Base-by-base conservation (phyloP, 2,888 invertebrate genomes). In the Apoda limacodes region DNA sequence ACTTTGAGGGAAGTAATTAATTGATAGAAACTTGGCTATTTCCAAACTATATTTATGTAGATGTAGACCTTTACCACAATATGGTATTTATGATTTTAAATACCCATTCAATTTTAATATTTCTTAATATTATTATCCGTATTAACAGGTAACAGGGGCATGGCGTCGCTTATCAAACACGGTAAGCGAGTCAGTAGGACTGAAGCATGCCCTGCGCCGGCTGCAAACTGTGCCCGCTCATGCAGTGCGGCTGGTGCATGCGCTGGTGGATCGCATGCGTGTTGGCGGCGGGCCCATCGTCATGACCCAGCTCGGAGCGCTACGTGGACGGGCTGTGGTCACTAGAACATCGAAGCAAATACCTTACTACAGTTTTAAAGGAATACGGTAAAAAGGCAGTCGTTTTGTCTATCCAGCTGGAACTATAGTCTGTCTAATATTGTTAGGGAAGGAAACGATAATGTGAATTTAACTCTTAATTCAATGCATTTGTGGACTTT, bases 251-350 rank as follows among this genome's bases (percentile, higher is more conserved):
- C 62, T 82, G 6, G 82, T 80, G 30, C 80, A 82, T 42, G 72
- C 74, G 11, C 53, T 82, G 10, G 81, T 82, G 5, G 81, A 81
- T 50, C 69, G 81, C 40, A 75, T 81, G 70, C 58, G 82, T 6
- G 82, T 81, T n/a, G 81, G 81, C 14, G 81, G 81, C 9, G 82
- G 80, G 3, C 82, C 82, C 2, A 42, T 74, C 15, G 74, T 82
- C 20, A 37, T 52, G 42, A 76, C 78, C 3, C 50, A 56, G 30
- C 50, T 71, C 2, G 82, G 82, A 5, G 52, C 66, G 3, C 50
- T 82, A 30, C 61, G 81, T 3, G 81, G 82, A 0, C 56, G 82
- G n/a, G 52, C 69, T 22, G 61, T 81, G 1, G 48, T 68, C 6
- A 66, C 81, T 1, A 58, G 80, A 38, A 80, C 80, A 2, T 52